Evolutionary conservation across 2,888 invertebrate genomes (phyloP).

Genomic region (Andrena hattorfiana): DNA sequence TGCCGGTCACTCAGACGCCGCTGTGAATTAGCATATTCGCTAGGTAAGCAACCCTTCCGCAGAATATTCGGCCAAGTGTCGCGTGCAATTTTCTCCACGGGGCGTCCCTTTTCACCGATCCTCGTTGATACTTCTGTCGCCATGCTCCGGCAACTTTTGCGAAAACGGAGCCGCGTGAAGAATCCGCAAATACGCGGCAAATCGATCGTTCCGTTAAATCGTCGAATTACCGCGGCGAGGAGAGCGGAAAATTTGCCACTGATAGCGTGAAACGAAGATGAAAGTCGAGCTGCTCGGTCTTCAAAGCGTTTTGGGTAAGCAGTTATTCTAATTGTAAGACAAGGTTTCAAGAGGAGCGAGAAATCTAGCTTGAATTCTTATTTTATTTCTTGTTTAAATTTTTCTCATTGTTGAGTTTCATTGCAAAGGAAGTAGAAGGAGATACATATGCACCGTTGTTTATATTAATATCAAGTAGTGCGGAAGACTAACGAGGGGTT

Average conservation of each 20-base stretch:
- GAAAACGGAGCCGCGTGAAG: slow-evolving; percentile 17
- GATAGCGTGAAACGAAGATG: not conserved
- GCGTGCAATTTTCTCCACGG: slow-evolving; percentile 61
- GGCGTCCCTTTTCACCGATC: slow-evolving; percentile 34
- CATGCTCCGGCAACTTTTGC: slow-evolving; percentile 12
- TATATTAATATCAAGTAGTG: too few species aligned
- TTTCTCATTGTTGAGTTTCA: too few species aligned
- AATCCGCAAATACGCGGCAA: slow-evolving; percentile 12
- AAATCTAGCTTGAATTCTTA: too few species aligned
- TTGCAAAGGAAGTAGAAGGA: too few species aligned
- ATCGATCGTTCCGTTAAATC: slow-evolving; percentile 19
- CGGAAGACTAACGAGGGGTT: too few species aligned
- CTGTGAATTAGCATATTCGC: slow-evolving; percentile 63
- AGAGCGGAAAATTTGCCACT: slow-evolving; percentile 6
- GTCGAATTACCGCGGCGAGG: not conserved
- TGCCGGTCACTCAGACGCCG: slow-evolving; percentile 32
- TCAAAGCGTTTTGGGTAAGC: not conserved
- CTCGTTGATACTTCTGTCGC: slow-evolving; percentile 16
- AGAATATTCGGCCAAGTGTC: slow-evolving; percentile 23
- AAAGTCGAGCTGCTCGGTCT: not conserved
- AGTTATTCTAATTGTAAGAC: too few species aligned
- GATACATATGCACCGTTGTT: too few species aligned
- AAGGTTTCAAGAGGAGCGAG: too few species aligned
- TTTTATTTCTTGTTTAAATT: too few species aligned
- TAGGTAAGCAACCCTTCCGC: slow-evolving; percentile 57